Conservation (phyloP, 2,888 invertebrate genomes). For the Tinea trinotella region DNA sequence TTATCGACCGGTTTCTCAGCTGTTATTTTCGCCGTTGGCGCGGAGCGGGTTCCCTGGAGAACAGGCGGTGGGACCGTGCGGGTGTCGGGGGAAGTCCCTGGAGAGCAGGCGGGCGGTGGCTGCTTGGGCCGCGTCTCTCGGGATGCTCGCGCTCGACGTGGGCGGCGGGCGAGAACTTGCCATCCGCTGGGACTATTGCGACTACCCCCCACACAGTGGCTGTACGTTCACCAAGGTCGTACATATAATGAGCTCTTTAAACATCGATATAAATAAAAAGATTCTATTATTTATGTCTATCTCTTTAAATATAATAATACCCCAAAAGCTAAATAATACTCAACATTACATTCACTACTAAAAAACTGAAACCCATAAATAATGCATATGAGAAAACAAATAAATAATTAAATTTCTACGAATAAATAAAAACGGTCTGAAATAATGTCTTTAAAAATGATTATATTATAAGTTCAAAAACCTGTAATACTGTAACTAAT, state of each 20-base stretch:
- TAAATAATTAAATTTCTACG: too few relatives aligned
- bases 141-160: constrained; percentile 42
- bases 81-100: constrained; percentile 48
- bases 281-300: too few relatives aligned
- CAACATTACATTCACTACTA: too few relatives aligned
- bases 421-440: too few relatives aligned
- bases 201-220: constrained; percentile 22
- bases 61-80: constrained; percentile 42
- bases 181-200: constrained; percentile 43
- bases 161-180: constrained; percentile 35
- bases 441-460: too few relatives aligned
- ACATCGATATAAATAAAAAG: too few relatives aligned
- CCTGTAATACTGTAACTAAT: too few relatives aligned
- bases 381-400: too few relatives aligned
- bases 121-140: constrained; percentile 35
- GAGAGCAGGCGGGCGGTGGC: constrained; percentile 41
- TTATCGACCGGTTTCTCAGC: constrained; percentile 35
- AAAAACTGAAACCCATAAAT: too few relatives aligned
- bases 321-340: too few relatives aligned
- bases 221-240: neutral
- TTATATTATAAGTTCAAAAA: too few relatives aligned
- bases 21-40: constrained; percentile 39
- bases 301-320: too few relatives aligned
- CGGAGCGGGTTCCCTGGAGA: constrained; percentile 41
- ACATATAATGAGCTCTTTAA: constrained; percentile 4